phyloP scores from a whole-genome alignment of 2,888 invertebrate genomes.

The Leptinotarsa juncta region DNA sequence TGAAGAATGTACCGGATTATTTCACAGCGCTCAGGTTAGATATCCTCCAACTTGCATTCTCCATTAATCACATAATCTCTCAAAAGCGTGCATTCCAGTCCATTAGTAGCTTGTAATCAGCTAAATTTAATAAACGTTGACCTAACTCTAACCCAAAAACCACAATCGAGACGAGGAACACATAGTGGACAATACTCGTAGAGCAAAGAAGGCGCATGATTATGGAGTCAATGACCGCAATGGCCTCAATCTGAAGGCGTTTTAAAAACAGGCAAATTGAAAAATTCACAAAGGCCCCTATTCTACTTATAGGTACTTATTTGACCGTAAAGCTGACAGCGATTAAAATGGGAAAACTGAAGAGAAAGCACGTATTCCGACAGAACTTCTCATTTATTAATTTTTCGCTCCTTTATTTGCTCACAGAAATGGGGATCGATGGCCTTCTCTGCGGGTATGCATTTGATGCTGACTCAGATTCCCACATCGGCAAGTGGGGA shows the following conservation, averaged over 20 bases:
- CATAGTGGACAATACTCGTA: background rate
- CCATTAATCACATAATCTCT: background rate
- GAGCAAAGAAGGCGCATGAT: background rate
- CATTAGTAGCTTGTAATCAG: background rate
- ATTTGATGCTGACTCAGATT: background rate
- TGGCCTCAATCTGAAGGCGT: slow-evolving; percentile 16
- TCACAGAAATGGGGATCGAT: slow-evolving; percentile 6
- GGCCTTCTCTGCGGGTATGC: background rate
- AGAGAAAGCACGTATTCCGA: slow-evolving; percentile 14
- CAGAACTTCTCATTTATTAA: slow-evolving; percentile 4
- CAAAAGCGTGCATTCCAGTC: background rate
- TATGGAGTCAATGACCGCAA: slow-evolving; percentile 15
- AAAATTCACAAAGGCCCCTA: slow-evolving; percentile 14
- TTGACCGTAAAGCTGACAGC: slow-evolving; percentile 18
- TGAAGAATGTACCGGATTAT: too few relatives aligned
- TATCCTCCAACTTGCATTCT: background rate
- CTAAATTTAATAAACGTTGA: background rate
- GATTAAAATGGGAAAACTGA: slow-evolving; percentile 13
- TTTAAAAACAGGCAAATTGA: slow-evolving; percentile 12
- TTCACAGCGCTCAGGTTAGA: too few relatives aligned
- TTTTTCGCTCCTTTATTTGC: slow-evolving; percentile 10
- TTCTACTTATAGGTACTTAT: slow-evolving; percentile 13
- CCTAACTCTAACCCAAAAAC: slow-evolving; percentile 4
- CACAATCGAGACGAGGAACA: background rate
- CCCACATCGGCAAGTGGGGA: background rate